phyloP scores from a whole-genome alignment of 1,140 invertebrate species.

The Amphibalanus amphitrite region DNA sequence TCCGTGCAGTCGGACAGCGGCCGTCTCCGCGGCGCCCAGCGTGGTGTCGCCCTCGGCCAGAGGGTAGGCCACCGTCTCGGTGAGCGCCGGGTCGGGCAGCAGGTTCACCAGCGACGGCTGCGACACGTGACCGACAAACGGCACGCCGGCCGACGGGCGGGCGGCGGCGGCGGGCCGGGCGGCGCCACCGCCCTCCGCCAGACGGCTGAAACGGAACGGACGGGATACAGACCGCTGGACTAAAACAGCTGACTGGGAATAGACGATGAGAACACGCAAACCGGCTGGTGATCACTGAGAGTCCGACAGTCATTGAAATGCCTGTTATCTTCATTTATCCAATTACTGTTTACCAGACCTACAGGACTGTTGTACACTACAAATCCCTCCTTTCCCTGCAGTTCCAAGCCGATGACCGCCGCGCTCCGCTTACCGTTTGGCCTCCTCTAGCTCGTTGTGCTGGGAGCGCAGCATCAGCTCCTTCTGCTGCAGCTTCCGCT shows the following conservation, averaged over 20 bases:
- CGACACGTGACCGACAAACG: slow-evolving; percentile 1
- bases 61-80: slow-evolving; percentile 45
- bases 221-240: no score
- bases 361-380: no score
- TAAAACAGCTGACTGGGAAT: no score
- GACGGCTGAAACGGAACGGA: slow-evolving; percentile 12
- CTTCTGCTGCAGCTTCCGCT: not conserved
- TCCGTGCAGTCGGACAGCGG: slow-evolving; percentile 42
- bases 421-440: not conserved
- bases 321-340: no score
- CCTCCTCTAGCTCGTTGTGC: not conserved
- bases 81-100: slow-evolving; percentile 48
- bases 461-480: not conserved
- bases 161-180: slow-evolving; percentile 33
- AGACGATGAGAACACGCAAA: no score
- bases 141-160: slow-evolving; percentile 23
- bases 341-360: no score
- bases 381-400: no score
- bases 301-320: no score
- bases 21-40: slow-evolving; percentile 25
- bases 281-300: no score
- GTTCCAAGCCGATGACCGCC: no score
- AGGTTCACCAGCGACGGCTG: slow-evolving; percentile 41
- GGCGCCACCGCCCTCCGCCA: slow-evolving; percentile 26
- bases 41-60: slow-evolving; percentile 30